Conservation (phyloP, 1,140 invertebrate species). For the Drosophila suzukii region DNA sequence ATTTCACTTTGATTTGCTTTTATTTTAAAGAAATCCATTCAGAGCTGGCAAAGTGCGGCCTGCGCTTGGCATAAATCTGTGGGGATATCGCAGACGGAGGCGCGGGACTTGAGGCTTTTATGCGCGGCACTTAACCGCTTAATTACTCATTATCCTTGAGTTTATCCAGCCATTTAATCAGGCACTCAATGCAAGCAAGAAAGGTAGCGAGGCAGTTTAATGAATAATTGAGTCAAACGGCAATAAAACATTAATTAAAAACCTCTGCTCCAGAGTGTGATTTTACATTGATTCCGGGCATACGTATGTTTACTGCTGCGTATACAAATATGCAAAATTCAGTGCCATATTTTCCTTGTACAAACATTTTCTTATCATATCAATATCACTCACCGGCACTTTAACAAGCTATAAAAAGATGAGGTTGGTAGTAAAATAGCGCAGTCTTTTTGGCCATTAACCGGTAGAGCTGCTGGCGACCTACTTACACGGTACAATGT, state of each 20-base stretch:
- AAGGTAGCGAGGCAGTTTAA: constrained; percentile 44
- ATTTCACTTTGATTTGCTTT: constrained; percentile 58
- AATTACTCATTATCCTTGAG: constrained; percentile 45
- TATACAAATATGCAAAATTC: constrained; percentile 30
- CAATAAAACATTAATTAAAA: constrained; percentile 53
- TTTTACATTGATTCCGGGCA: constrained; percentile 41
- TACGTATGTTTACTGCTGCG: constrained; percentile 6
- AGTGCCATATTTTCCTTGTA: constrained; percentile 24
- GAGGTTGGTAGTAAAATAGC: constrained; percentile 16
- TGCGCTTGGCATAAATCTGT: constrained; percentile 50
- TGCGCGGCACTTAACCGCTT: constrained; percentile 45
- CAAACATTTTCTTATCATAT: constrained; percentile 39
- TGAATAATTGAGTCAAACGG: constrained; percentile 39
- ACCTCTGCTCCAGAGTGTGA: constrained; percentile 18
- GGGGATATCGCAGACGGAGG: constrained; percentile 5
- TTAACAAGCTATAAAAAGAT: constrained; percentile 5
- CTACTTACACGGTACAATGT: neutral
- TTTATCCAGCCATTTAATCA: constrained; percentile 49
- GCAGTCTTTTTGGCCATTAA: neutral
- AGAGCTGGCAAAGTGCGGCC: constrained; percentile 4
- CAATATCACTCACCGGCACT: neutral
- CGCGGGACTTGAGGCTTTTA: constrained; percentile 28
- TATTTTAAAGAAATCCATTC: constrained; percentile 50
- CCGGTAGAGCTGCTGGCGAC: constrained; percentile 1
- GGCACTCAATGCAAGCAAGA: constrained; percentile 25